phyloP scores from a whole-genome alignment of 2,797 vertebrate species.

The Xyrichtys novacula region DNA sequence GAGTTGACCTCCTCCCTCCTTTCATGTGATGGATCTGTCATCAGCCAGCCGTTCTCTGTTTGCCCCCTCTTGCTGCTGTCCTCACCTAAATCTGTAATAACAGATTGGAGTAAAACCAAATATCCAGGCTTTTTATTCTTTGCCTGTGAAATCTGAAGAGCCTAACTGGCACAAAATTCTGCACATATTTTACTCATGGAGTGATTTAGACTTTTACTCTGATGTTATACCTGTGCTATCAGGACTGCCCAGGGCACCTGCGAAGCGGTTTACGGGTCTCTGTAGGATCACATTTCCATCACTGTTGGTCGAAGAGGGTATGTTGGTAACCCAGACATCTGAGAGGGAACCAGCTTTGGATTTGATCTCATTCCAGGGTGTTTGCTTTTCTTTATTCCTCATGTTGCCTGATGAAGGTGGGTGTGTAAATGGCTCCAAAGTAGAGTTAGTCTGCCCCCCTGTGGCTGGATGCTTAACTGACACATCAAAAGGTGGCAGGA shows the following conservation, averaged over 20 bases:
- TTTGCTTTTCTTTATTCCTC: constrained; percentile 33
- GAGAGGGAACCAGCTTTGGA: constrained; percentile 11
- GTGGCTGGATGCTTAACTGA: constrained; percentile 58
- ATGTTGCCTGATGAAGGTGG: not conserved
- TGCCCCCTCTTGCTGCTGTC: constrained; percentile 35
- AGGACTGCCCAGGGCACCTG: not conserved
- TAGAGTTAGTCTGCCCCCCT: constrained; percentile 73
- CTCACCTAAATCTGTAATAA: constrained; percentile 32
- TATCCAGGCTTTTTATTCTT: not conserved
- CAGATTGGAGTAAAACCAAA: not conserved
- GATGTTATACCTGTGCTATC: constrained; percentile 55
- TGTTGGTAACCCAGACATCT: constrained; percentile 27
- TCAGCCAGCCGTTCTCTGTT: constrained; percentile 31
- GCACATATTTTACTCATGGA: not conserved
- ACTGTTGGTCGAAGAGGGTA: constrained; percentile 2
- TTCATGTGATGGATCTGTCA: constrained; percentile 20
- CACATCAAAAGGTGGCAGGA: constrained; percentile 10
- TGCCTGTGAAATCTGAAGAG: not conserved
- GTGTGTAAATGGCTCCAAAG: not conserved
- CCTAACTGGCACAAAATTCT: not conserved
- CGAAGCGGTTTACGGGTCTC: constrained; percentile 21
- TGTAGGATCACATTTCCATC: constrained; percentile 17
- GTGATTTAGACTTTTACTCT: not conserved
- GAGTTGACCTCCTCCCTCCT: constrained; percentile 41
- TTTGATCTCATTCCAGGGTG: constrained; percentile 48